Conservation (phyloP, 2,113 vertebrate genomes). For the Electrona antarctica region DNA sequence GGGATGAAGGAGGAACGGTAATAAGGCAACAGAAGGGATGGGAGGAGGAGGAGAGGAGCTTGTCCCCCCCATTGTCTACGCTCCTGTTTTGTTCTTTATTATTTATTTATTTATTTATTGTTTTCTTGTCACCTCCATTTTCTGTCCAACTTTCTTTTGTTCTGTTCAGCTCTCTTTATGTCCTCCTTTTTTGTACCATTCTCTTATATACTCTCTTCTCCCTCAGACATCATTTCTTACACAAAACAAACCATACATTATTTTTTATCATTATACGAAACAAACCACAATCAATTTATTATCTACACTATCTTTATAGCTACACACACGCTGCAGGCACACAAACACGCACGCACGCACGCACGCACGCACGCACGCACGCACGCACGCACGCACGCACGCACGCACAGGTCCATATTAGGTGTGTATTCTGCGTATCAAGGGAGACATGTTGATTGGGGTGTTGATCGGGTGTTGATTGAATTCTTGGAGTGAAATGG, state of each 20-base stretch:
- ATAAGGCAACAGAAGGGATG: background rate
- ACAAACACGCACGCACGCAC: slow-evolving; percentile 11
- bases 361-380: slow-evolving; percentile 16
- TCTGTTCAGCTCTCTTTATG: slow-evolving; percentile 8
- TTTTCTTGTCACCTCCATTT: background rate
- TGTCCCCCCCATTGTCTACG: background rate
- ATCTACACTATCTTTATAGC: slow-evolving; percentile 15
- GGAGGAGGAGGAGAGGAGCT: background rate
- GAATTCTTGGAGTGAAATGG: too few relatives aligned
- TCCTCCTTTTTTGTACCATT: slow-evolving; percentile 21
- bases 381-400: slow-evolving; percentile 55
- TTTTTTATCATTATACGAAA: too few relatives aligned
- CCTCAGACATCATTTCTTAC: slow-evolving; percentile 26
- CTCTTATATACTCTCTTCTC: slow-evolving; percentile 21
- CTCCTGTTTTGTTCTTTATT: background rate
- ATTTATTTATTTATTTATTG: too few relatives aligned
- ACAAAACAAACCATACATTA: too few relatives aligned
- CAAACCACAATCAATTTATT: slow-evolving; percentile 15
- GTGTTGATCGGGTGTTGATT: too few relatives aligned
- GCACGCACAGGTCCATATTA: slow-evolving; percentile 62
- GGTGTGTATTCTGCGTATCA: slow-evolving; percentile 48
- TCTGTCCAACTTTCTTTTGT: slow-evolving; percentile 6
- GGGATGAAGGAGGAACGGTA: background rate
- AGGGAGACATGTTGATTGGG: slow-evolving; percentile 54
- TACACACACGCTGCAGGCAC: background rate